Evolutionary conservation across 2,113 vertebrate genomes (phyloP), one percentile per base, ranked within the genome.

Genomic region (Penelope pileata): DNA sequence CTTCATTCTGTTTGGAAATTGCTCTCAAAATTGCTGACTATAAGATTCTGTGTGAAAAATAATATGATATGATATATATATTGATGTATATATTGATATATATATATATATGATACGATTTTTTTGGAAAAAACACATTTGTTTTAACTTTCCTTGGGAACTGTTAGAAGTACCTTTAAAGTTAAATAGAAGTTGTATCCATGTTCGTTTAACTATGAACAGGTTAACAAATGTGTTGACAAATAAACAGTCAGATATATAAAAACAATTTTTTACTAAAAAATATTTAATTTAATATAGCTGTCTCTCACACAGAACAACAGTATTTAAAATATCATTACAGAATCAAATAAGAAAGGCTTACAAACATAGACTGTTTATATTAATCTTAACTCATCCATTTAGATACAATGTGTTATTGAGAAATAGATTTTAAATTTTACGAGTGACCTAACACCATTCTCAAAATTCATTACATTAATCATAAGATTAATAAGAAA

Each of bases 1-100:
- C 42, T 86, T 95, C 76, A 74, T 90, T 93, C 58, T 47, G 50
- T 62, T 89, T 92, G 15, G 51, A 30, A 85, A n/a, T 72, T 77
- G 24, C 17, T 95, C 56, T 21, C 47, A 53, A 85, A 91, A 91
- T 66, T 95, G 54, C 19, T 74, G 54, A 94, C 66, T 86, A 90
- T 83, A 93, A 58, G 34, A 77, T 74, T 59, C 43, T 80, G 38
- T 34, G 14, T 68, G 47, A 75, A 85, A 97, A 94, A 89, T 69
- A 0, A 75, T 91, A 74, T 56, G 40, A n/a, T n/a, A n/a, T n/a
- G n/a, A n/a, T n/a, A n/a, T n/a, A n/a, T n/a, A n/a, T n/a, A n/a
- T n/a, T n/a, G n/a, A n/a, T n/a, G n/a, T n/a, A n/a, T n/a, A n/a
- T n/a, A n/a, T n/a, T n/a, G n/a, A n/a, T n/a, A n/a, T n/a, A n/a